These are phyloP conservation scores for Megaceryle maxima DNA, from an alignment of 2,113 vertebrate genomes.

Conservation along the genomic window DNA sequence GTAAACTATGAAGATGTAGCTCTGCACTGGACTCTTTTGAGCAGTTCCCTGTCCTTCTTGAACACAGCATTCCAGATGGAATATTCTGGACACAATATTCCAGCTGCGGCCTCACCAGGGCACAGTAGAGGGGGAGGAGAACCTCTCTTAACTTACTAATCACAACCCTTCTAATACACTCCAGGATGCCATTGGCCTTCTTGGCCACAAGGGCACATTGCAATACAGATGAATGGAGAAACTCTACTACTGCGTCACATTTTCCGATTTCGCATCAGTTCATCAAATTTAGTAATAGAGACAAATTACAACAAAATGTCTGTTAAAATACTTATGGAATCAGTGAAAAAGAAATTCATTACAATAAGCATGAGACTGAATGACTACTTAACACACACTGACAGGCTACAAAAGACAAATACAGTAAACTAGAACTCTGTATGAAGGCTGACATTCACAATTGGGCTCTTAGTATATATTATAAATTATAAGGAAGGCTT, in stretches of 20 bases:
- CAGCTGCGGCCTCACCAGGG: too few relatives aligned
- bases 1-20: background rate
- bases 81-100: too few relatives aligned
- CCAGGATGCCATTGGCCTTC: too few relatives aligned
- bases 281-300: background rate
- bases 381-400: background rate
- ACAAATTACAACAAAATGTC: background rate
- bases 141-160: too few relatives aligned
- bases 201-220: background rate
- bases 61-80: too few relatives aligned
- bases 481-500: background rate
- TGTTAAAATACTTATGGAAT: background rate
- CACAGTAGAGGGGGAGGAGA: too few relatives aligned
- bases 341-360: slow-evolving; percentile 4
- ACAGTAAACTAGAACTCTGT: background rate
- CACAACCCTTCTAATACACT: too few relatives aligned
- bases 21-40: too few relatives aligned
- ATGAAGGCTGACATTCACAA: background rate
- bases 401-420: background rate
- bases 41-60: too few relatives aligned
- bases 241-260: background rate
- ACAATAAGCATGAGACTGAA: background rate
- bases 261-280: background rate
- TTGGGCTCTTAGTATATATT: background rate
- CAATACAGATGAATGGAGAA: background rate